Evolutionary conservation across 2,797 vertebrate genomes (phyloP), one percentile per base, ranked within the genome.

Genomic region (Periparus ater): DNA sequence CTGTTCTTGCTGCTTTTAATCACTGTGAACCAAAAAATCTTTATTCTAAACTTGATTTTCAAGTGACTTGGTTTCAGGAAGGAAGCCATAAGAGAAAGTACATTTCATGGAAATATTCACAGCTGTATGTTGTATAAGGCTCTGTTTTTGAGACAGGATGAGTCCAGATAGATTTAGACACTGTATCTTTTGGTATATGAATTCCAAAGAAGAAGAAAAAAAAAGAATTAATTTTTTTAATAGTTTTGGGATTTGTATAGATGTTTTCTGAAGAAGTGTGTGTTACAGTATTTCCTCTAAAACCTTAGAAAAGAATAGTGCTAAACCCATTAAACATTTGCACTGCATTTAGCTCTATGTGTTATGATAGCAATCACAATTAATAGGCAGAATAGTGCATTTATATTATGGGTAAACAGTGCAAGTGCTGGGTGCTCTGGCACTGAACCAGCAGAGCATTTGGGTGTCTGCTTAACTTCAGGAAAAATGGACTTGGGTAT

Each of bases 31-130:
- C 45, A 90, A 85, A 80, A 42, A 86, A 32, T 73, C 23, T 50
- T 78, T 9, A 13, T 82, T 67, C 55, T 73, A 80, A 88, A 78
- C 38, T 71, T 57, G 55, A 91, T 50, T 81, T 61, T 91, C 71
- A 62, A 71, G 72, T 85, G 60, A 87, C 50, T 85, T 67, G 51
- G 25, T 88, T 91, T 36, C 88, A 88, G 83, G 80, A 94, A 86
- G 73, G 47, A 87, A 95, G 30, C 85, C 44, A 36, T 74, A 72
- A 71, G 74, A 62, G 50, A 68, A 88, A 57, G 13, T 29, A 42
- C 16, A 10, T 86, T 92, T 89, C 72, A 83, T 14, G 30, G 78
- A 80, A 71, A 79, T 75, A 71, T 15, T 85, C 57, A 67, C 75
- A 94, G 65, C 89, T 92, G 72, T 87, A 85, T 40, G 27, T 26